Percentiles rank a stretch among this genome's conserved stretches.
These are phyloP conservation scores for Caenorhabditis wallacei DNA, from an alignment of 2,888 invertebrate genomes.

Conservation along the genomic window DNA sequence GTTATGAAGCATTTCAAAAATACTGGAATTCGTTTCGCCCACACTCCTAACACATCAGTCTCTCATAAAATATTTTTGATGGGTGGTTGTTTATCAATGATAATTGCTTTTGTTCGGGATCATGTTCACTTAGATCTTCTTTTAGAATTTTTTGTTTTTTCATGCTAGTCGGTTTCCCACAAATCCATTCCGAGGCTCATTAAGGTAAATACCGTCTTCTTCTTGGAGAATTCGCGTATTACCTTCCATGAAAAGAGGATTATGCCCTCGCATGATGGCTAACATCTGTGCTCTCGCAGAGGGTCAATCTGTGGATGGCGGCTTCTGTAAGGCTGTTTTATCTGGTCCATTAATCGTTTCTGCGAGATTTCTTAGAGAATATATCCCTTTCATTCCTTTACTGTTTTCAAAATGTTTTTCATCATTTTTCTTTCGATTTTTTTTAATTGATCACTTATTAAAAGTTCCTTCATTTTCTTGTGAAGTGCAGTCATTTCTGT, in stretches of 20 bases:
- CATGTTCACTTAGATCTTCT: neutral
- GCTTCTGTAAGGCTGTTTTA: constrained; percentile 54
- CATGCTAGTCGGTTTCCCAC: too few relatives aligned
- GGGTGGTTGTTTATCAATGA: neutral
- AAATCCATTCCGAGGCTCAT: neutral
- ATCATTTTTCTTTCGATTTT: neutral
- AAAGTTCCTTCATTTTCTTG: too few relatives aligned
- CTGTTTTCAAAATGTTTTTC: neutral
- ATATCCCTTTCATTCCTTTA: neutral
- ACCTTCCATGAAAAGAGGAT: constrained; percentile 42
- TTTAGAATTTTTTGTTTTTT: neutral
- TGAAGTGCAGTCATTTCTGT: too few relatives aligned
- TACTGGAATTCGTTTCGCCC: neutral
- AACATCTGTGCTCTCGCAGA: constrained; percentile 55
- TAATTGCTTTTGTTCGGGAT: neutral
- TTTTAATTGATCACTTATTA: too few relatives aligned
- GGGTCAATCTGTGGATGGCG: constrained; percentile 55
- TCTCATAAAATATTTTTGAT: neutral
- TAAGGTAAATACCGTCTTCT: constrained; percentile 1
- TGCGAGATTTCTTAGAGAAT: constrained; percentile 8
- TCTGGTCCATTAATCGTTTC: constrained; percentile 51
- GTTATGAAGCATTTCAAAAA: neutral
- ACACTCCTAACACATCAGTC: neutral
- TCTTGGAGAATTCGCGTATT: constrained; percentile 17
- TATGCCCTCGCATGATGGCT: constrained; percentile 33